These are phyloP conservation scores for Macheiramphus alcinus DNA, from an alignment of 2,113 vertebrate genomes.

Conservation along the genomic window DNA sequence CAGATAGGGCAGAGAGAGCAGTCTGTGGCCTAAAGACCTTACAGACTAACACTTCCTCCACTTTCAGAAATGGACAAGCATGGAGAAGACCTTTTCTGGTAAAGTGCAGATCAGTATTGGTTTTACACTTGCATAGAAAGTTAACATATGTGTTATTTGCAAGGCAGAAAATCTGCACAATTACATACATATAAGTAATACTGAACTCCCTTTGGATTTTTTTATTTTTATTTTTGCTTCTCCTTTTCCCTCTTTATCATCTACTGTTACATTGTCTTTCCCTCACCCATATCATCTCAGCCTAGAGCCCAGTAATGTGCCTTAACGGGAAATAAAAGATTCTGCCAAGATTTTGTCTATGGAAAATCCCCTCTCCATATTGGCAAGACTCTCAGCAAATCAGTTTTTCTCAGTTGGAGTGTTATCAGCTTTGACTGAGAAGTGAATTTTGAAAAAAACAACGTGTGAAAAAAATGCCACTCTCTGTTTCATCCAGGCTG, in stretches of 20 bases:
- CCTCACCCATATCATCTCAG: neutral
- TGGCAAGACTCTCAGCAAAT: neutral
- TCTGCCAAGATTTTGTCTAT: neutral
- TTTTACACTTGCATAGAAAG: neutral
- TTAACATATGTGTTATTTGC: neutral
- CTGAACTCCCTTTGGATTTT: neutral
- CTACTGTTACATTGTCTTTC: neutral
- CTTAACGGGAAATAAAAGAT: neutral
- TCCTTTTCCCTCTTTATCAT: neutral
- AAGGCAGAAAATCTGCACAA: neutral
- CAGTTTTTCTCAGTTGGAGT: neutral
- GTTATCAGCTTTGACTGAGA: conserved; percentile 25
- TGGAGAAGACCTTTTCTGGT: neutral
- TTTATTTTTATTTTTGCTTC: neutral
- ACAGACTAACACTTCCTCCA: neutral
- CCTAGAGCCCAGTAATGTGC: neutral
- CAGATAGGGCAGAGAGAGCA: neutral
- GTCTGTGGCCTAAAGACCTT: neutral
- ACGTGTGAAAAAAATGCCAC: neutral
- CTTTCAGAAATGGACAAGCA: neutral
- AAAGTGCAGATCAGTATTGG: neutral
- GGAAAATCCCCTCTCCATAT: neutral
- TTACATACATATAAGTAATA: neutral
- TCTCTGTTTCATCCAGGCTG: neutral
- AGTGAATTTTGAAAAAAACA: neutral